Base-by-base conservation (phyloP, 2,888 invertebrate genomes). In the Carterocephalus palaemon region DNA sequence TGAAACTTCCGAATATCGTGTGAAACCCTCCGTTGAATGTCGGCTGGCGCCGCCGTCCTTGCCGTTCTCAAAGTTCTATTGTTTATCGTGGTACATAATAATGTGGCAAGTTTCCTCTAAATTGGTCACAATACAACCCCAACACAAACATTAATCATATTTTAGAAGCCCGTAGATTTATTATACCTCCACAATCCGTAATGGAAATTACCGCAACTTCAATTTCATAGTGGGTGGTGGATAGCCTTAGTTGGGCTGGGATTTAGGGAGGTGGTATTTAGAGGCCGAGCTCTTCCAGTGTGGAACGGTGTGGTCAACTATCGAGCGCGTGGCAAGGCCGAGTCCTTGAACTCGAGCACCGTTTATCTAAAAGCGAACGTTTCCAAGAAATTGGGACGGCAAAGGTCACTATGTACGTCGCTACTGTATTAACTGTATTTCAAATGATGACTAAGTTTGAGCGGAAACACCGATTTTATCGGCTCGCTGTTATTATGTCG, bases 321-420 rank as follows among this genome's bases (percentile, higher is more conserved):
- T 94, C 67, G 92, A 96, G 52, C 93, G 94, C 50, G 91, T 91
- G 8, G 90, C 95, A 33, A 98, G 99, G 87, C 92, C 94, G 48
- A 92, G 95, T 38, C 98, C 98, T 60, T 96, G 94, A 73, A 97
- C 97, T 19, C 60, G 42, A 79, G 95, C 46, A 45, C 51, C 49
- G 51, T 59, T 89, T 95, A 60, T 62, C 70, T 76, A 72, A 64
- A 62, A 68, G 62, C 68, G 41, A 54, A 51, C 41, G 58, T 64
- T 67, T 62, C 58, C 48, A 51, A 51, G 54, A 58, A 48, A 49
- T 57, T 55, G 52, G 54, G 68, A 75, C 77, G 76, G 71, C 66
- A 19, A 41, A 42, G 42, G 42, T 34, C 42, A n/a, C 13, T 26
- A 26, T 26, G 10, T 26, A 26, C 12, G n/a, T 26, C 12, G 26